Percentiles rank a stretch among this genome's conserved stretches.
These are phyloP conservation scores for Peromyscus polionotus DNA, from an alignment of 2,113 vertebrate species.

Conservation along the genomic window DNA sequence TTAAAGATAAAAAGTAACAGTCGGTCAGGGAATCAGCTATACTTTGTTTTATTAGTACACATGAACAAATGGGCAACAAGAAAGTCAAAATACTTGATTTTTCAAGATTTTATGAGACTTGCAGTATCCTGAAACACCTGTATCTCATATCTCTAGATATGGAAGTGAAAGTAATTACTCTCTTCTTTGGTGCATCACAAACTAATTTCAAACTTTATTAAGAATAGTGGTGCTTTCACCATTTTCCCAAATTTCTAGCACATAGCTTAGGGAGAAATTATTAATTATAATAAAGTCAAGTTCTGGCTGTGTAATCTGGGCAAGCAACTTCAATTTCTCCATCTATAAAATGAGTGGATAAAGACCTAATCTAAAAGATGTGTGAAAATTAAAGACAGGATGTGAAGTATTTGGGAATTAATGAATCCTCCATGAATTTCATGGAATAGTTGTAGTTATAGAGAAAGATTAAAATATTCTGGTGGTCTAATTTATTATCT, in stretches of 20 bases:
- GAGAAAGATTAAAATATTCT: background rate
- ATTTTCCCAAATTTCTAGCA: constrained; percentile 45
- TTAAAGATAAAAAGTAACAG: background rate
- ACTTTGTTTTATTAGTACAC: constrained; percentile 4
- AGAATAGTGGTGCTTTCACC: background rate
- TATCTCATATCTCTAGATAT: constrained; percentile 23
- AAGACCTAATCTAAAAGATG: background rate
- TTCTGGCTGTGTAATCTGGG: background rate
- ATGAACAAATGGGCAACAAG: background rate
- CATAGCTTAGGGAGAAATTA: background rate
- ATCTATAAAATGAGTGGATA: background rate
- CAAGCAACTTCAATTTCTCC: background rate
- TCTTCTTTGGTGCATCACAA: background rate
- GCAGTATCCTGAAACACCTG: background rate
- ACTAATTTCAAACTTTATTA: background rate
- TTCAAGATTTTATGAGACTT: constrained; percentile 3
- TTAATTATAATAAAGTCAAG: background rate
- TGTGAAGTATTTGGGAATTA: background rate
- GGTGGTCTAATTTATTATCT: background rate
- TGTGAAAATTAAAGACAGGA: constrained; percentile 37
- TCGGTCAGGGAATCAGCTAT: background rate
- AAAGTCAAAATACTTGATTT: constrained; percentile 6
- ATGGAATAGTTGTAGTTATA: background rate
- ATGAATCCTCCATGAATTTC: background rate
- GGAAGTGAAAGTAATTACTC: background rate